Evolutionary conservation across 2,797 vertebrate species (phyloP), one percentile per base, ranked within the genome.

Genomic region (Lutjanus campechanus): DNA sequence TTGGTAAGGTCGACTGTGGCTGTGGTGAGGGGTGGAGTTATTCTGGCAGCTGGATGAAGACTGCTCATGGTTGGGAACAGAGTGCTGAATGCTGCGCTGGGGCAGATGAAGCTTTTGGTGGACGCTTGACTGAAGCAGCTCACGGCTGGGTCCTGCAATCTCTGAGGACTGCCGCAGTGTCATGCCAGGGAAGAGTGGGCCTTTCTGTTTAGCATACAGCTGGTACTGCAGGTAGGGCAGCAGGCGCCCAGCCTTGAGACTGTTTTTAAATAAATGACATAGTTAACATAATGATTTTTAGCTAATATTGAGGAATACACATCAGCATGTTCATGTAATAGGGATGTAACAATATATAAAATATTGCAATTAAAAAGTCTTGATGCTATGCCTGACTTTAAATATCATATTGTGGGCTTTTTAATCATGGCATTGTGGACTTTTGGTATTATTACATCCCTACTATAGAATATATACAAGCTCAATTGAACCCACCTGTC

Each of bases 121-220:
- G 67, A 69, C 17, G 47, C 65, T 88, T 7, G 44, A 72, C 66
- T 79, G 85, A 53, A 68, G 85, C 12, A 20, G 82, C 22, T 65
- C 59, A 16, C 87, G 95, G 92, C 96, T 97, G 72, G 96, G 93
- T 63, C 96, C 97, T 36, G 96, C 93, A 0, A 88, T 82, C 75
- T 97, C 96, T 76, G 89, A 90, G 29, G 63, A 84, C 81, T 85
- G 92, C 41, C 29, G 81, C 36, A 81, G 69, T 58, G 81, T 79
- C 44, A 79, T 8, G 81, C 94, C 94, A 71, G 93, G 95, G 53
- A 98, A 99, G 88, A 93, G 96, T 60, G 97, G 95, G 85, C 96
- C 92, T 93, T 96, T 99, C 60, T 97, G 97, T 94, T 97, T 99
- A 66, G 94, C 92, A 70, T 99, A 99, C n/a, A 99, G 96, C 94